These are phyloP conservation scores for Misgurnus anguillicaudatus DNA, from an alignment of 2,113 vertebrate species.

Conservation along the genomic window DNA sequence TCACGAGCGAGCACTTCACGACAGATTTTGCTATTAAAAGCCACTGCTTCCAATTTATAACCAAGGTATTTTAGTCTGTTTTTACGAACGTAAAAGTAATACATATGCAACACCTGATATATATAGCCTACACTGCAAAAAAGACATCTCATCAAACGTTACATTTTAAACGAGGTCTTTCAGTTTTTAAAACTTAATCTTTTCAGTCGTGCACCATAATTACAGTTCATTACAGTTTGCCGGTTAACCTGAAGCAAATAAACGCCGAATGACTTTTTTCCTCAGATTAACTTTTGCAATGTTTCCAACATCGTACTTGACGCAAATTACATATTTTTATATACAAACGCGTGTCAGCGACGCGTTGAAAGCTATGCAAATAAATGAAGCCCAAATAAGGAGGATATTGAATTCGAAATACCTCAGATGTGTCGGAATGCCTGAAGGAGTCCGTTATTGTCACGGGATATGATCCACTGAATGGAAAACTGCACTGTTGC, in stretches of 20 bases:
- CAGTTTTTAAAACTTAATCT: neutral
- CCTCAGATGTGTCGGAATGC: conserved; percentile 68
- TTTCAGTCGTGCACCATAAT: neutral
- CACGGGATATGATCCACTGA: conserved; percentile 68
- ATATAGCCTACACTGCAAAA: too few species aligned
- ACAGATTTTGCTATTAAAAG: neutral
- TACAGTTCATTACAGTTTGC: neutral
- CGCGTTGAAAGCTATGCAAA: neutral
- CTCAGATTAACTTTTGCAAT: neutral
- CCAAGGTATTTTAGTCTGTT: neutral
- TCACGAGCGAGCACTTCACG: neutral
- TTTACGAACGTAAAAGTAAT: neutral
- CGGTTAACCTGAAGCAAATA: neutral
- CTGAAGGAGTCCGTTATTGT: conserved; percentile 70
- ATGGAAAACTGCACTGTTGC: conserved; percentile 76
- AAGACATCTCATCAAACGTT: neutral
- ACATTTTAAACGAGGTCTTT: neutral
- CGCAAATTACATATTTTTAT: neutral
- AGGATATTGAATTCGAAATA: conserved; percentile 56
- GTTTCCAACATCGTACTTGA: neutral
- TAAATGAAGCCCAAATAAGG: conserved; percentile 3
- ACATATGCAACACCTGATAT: neutral
- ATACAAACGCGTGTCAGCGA: neutral
- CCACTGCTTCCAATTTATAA: neutral
- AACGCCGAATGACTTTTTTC: conserved; percentile 2